Evolutionary conservation across 2,888 invertebrate species (phyloP).

Genomic region (Acholoe squamosa): DNA sequence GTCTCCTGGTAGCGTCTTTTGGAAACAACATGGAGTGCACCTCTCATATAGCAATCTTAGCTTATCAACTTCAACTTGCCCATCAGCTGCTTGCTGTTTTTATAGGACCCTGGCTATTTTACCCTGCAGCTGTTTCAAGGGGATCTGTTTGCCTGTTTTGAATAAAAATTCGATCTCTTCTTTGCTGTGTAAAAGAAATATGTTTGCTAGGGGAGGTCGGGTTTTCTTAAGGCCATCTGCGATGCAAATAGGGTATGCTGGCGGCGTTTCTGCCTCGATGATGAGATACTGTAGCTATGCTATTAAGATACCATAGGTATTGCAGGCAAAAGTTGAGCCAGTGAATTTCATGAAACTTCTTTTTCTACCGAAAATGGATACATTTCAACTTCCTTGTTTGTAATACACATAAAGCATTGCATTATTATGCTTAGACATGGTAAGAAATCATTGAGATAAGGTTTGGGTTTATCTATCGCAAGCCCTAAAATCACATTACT

Average conservation of each 20-base stretch:
- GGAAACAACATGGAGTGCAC: not conserved
- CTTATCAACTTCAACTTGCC: not conserved
- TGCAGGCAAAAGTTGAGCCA: no score
- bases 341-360: no score
- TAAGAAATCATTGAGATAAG: no score
- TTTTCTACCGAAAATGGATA: no score
- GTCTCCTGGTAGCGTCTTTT: not conserved
- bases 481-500: no score
- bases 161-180: not conserved
- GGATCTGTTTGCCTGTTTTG: slow-evolving; percentile 1
- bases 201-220: not conserved
- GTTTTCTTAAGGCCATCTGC: not conserved
- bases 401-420: no score
- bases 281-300: not conserved
- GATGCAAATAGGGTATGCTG: not conserved
- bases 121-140: not conserved
- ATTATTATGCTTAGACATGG: no score
- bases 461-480: no score
- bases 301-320: no score
- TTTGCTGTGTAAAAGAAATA: not conserved
- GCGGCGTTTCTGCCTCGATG: not conserved
- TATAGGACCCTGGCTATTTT: not conserved
- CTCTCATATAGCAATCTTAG: not conserved
- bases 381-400: no score
- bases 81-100: not conserved